A percentile compares a stretch with the other conserved stretches of the same genome.
These are phyloP conservation scores for Himalopsyche phryganea DNA, from an alignment of 1,140 invertebrate species.

Conservation along the genomic window DNA sequence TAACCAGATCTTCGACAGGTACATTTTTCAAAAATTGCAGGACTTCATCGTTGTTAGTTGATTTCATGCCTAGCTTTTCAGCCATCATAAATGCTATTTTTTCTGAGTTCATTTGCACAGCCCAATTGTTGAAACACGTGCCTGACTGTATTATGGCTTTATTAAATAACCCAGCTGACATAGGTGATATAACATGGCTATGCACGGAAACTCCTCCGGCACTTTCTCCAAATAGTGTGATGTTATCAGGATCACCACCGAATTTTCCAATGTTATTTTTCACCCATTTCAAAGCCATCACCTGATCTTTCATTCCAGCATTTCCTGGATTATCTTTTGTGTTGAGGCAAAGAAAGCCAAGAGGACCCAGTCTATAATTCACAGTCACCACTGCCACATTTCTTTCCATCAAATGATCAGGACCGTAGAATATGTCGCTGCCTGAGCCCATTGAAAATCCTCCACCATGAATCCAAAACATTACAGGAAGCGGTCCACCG, in stretches of 20 bases:
- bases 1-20: slow-evolving; percentile 42
- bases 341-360: slow-evolving; percentile 63
- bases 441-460: slow-evolving; percentile 62
- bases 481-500: slow-evolving; percentile 39
- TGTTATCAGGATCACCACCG: slow-evolving; percentile 54
- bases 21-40: slow-evolving; percentile 48
- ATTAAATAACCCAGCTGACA: slow-evolving; percentile 55
- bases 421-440: slow-evolving; percentile 54
- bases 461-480: slow-evolving; percentile 73
- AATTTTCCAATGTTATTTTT: slow-evolving; percentile 62
- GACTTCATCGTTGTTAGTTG: slow-evolving; percentile 42
- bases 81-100: slow-evolving; percentile 42
- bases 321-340: slow-evolving; percentile 61
- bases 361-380: slow-evolving; percentile 55
- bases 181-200: slow-evolving; percentile 50
- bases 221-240: slow-evolving; percentile 54
- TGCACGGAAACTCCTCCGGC: slow-evolving; percentile 53
- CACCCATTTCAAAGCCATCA: slow-evolving; percentile 65
- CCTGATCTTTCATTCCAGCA: slow-evolving; percentile 67
- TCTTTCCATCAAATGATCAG: slow-evolving; percentile 60
- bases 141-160: slow-evolving; percentile 60
- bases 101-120: slow-evolving; percentile 36
- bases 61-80: slow-evolving; percentile 46
- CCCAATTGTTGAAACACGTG: slow-evolving; percentile 45
- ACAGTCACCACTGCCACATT: slow-evolving; percentile 66